Base-by-base conservation (phyloP, 2,888 invertebrate genomes). In the Andrena chrysosceles region DNA sequence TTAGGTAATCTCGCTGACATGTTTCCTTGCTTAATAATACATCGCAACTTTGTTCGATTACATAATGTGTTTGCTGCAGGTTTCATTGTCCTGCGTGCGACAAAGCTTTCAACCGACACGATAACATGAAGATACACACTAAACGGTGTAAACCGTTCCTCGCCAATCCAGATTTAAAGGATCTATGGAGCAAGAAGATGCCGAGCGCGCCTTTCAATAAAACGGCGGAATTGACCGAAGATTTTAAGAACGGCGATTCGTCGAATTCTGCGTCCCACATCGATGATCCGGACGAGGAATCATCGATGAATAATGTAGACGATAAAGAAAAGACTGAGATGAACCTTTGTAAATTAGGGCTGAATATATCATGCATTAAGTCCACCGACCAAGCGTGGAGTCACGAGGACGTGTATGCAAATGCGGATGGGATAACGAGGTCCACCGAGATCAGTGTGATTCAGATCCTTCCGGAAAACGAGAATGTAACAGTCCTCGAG, bases 121-220 rank as follows among this genome's bases (percentile, higher is more conserved):
- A 93, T 69, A 93, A 93, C 77, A 93, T 93, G 92, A 93, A 92
- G 68, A 89, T 90, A 49, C 93, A 93, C 26, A 90, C 91, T 4
- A 92, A 90, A 83, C 87, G 91, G 6, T 93, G 93, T 70, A 87
- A 89, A 29, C 16, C 69, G 4, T 91, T 93, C 71, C 79, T 88
- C 26, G 87, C 88, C 0, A 90, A 92, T 84, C 92, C 92, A 4
- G 85, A 89, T n/a, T 74, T 91, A 5, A 86, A 87, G 56, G 73
- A 80, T 29, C 70, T 88, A 0, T 74, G 91, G 23, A 49, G 1
- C 4, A 87, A 80, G 33, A 70, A 80, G 60, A 86, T 84, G 63
- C 85, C 83, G 66, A 85, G 20, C 48, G 60, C 16, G 52, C 74
- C 80, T 7, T 35, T 33, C 0, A 63, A 20, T 33, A 75, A 81